phyloP scores from a whole-genome alignment of 2,888 invertebrate species.

The Pseudococcus viburni region DNA sequence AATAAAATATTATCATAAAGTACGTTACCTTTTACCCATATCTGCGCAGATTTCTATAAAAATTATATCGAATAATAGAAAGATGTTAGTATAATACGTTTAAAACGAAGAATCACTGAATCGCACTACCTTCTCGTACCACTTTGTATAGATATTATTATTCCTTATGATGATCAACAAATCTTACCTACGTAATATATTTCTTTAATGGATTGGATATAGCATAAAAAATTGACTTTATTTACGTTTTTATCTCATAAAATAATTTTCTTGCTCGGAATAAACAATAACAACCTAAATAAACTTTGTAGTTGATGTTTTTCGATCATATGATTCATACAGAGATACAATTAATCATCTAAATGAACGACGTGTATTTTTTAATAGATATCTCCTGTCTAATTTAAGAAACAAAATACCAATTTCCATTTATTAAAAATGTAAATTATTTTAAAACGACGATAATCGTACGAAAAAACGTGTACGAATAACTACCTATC shows the following conservation, averaged over 20 bases:
- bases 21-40: no score
- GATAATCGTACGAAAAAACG: not conserved
- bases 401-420: not conserved
- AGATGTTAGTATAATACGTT: no score
- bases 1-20: no score
- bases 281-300: not conserved
- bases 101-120: not conserved
- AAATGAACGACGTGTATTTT: not conserved
- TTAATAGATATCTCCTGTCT: not conserved
- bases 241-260: not conserved
- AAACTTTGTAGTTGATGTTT: not conserved
- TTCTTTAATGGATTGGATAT: no score
- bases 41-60: no score
- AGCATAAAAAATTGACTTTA: not conserved
- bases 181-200: not conserved
- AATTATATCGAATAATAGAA: no score
- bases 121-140: not conserved
- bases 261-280: not conserved
- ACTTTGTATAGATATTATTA: not conserved
- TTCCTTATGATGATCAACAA: not conserved
- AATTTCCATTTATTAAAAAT: not conserved
- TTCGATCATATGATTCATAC: not conserved
- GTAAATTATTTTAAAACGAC: slow-evolving; percentile 8
- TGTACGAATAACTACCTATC: not conserved
- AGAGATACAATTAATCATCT: not conserved